phyloP scores from a whole-genome alignment of 2,797 vertebrate species.

The Labroides dimidiatus region DNA sequence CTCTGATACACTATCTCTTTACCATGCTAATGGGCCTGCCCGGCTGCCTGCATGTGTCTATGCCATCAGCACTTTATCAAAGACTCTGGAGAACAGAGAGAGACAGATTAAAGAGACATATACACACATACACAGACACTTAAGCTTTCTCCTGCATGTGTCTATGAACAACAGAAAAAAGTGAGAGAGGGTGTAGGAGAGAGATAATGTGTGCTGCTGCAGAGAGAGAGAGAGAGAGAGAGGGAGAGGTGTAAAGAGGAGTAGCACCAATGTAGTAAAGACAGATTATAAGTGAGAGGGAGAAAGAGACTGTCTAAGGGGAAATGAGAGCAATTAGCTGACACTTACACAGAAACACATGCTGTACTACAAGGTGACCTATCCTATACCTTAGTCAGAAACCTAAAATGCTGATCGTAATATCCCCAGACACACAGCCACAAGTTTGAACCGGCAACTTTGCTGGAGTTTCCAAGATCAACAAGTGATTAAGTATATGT shows the following conservation, averaged over 20 bases:
- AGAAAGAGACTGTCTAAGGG: constrained; percentile 66
- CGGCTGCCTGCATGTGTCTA: constrained; percentile 62
- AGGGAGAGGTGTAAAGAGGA: constrained; percentile 64
- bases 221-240: constrained; percentile 31
- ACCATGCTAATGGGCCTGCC: constrained; percentile 84
- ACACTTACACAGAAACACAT: constrained; percentile 26
- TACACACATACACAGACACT: constrained; percentile 49
- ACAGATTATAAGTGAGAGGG: constrained; percentile 77
- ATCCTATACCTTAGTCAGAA: constrained; percentile 43
- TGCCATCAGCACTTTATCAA: constrained; percentile 86
- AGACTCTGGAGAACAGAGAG: constrained; percentile 73
- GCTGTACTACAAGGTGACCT: constrained; percentile 71
- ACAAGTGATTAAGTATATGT: background rate
- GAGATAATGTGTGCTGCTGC: constrained; percentile 58
- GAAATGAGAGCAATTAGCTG: constrained; percentile 67
- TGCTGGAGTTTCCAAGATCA: background rate
- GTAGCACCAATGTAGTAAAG: constrained; percentile 60
- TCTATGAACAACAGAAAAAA: constrained; percentile 61
- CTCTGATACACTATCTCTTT: constrained; percentile 84
- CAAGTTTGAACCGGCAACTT: constrained; percentile 27
- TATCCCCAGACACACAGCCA: constrained; percentile 37
- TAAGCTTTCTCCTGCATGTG: constrained; percentile 57
- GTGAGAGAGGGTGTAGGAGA: constrained; percentile 51
- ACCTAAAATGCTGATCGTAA: constrained; percentile 39
- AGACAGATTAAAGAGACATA: constrained; percentile 78